Conservation (phyloP, 2,888 invertebrate genomes). For the Scaeva pyrastri region DNA sequence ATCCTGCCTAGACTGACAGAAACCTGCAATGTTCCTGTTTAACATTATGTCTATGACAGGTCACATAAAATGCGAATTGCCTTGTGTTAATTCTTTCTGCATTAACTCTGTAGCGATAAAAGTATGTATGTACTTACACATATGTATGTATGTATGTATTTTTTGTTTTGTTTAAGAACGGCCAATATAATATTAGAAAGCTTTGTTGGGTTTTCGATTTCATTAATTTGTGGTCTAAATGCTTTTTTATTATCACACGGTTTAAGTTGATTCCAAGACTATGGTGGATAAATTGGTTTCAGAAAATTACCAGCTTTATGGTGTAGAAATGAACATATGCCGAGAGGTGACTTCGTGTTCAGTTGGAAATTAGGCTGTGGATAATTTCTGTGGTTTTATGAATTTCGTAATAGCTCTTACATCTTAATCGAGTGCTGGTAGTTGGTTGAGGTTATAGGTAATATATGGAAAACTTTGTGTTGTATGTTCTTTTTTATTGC, state of each 20-base stretch:
- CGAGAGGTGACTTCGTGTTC: constrained; percentile 15
- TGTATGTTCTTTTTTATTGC: constrained; percentile 61
- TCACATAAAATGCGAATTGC: constrained; percentile 59
- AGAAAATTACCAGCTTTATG: constrained; percentile 22
- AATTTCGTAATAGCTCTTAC: constrained; percentile 55
- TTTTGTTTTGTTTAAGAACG: constrained; percentile 14
- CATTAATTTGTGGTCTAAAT: constrained; percentile 70
- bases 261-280: constrained; percentile 63
- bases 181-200: constrained; percentile 33
- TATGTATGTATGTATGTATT: neutral
- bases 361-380: constrained; percentile 9
- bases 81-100: constrained; percentile 55
- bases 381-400: constrained; percentile 57
- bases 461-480: neutral
- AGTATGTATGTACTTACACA: neutral
- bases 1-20: constrained; percentile 40
- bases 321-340: neutral
- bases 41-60: constrained; percentile 65
- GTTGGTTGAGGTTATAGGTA: constrained; percentile 51
- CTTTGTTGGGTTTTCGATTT: constrained; percentile 66
- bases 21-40: constrained; percentile 64
- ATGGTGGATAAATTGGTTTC: constrained; percentile 65
- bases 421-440: constrained; percentile 29
- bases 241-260: constrained; percentile 69
- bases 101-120: constrained; percentile 30